These are phyloP conservation scores for Drosophila eohydei DNA, from an alignment of 2,888 invertebrate species.

Conservation along the genomic window DNA sequence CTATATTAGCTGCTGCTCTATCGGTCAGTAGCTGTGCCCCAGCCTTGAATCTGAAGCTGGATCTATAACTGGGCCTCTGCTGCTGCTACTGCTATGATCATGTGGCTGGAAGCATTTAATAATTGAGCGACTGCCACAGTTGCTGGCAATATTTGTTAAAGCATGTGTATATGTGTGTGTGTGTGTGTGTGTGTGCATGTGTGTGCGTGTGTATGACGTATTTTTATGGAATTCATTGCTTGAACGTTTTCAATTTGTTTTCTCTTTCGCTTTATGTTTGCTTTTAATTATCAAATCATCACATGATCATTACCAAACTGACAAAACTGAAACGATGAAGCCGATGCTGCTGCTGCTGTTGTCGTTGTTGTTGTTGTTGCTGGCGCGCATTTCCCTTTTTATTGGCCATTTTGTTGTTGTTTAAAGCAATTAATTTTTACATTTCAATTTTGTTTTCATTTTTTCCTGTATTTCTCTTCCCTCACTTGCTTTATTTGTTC, in stretches of 20 bases:
- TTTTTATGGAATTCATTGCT: constrained; percentile 65
- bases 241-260: constrained; percentile 55
- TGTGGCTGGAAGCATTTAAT: no score
- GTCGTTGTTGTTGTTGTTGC: constrained; percentile 8
- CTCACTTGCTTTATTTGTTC: constrained; percentile 27
- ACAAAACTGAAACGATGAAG: constrained; percentile 54
- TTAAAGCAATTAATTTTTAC: constrained; percentile 58
- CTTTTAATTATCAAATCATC: constrained; percentile 80
- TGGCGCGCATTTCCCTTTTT: constrained; percentile 42
- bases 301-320: constrained; percentile 72
- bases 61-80: neutral
- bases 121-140: constrained; percentile 30
- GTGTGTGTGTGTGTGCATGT: no score
- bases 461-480: constrained; percentile 1
- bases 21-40: constrained; percentile 55
- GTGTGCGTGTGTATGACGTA: constrained; percentile 17
- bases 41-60: neutral
- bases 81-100: neutral
- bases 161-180: constrained; percentile 9
- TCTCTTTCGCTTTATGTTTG: constrained; percentile 68
- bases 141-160: constrained; percentile 10
- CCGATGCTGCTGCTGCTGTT: constrained; percentile 15
- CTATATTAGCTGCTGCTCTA: constrained; percentile 39
- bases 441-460: constrained; percentile 31
- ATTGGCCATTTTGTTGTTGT: constrained; percentile 40